phyloP scores from a whole-genome alignment of 1,140 invertebrate genomes.

The Halesus radiatus region DNA sequence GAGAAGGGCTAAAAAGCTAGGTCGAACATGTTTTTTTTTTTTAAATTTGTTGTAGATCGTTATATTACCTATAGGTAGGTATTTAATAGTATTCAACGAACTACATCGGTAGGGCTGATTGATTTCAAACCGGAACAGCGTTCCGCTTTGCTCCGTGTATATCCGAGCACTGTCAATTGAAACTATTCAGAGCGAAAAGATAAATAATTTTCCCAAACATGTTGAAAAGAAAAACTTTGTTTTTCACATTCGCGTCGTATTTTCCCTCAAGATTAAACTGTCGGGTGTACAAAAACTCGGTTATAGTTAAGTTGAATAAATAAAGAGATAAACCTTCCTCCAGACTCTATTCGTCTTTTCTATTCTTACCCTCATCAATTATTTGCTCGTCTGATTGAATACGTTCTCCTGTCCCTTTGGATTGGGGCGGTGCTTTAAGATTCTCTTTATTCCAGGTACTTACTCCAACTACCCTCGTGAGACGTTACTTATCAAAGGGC shows the following conservation, averaged over 20 bases:
- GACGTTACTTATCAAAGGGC: slow-evolving; percentile 3
- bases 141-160: no score
- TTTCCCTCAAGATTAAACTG: background rate
- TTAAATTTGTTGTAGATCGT: no score
- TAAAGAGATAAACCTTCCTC: background rate
- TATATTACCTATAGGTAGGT: no score
- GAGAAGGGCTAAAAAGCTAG: no score
- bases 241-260: background rate
- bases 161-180: no score
- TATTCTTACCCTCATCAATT: slow-evolving; percentile 40
- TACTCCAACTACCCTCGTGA: background rate
- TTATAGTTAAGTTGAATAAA: background rate
- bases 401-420: slow-evolving; percentile 1
- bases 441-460: slow-evolving; percentile 13
- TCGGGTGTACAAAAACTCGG: background rate
- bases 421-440: slow-evolving; percentile 30
- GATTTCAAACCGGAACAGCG: no score
- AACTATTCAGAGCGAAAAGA: no score
- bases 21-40: no score
- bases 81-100: no score
- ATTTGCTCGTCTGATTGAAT: slow-evolving; percentile 47
- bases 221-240: no score
- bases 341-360: slow-evolving; percentile 1
- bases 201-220: no score
- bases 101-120: no score